Evolutionary conservation across 2,888 invertebrate genomes (phyloP).

Genomic region (Sphecodes monilicornis): DNA sequence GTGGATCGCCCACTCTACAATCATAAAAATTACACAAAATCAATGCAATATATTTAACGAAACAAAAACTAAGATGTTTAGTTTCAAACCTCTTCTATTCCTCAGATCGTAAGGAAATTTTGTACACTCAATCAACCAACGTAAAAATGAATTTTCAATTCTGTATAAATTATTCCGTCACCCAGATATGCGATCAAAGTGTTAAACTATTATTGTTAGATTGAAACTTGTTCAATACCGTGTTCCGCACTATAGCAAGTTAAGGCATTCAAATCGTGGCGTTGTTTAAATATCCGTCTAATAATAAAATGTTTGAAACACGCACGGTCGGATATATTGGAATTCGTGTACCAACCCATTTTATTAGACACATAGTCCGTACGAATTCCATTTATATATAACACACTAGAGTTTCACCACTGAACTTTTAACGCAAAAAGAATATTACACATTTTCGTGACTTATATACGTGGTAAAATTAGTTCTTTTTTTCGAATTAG

Average conservation of each 20-base stretch:
- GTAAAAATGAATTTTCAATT: too few species aligned
- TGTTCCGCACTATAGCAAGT: neutral
- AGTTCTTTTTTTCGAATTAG: neutral
- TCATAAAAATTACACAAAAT: too few species aligned
- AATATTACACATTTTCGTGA: neutral
- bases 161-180: too few species aligned
- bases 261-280: neutral
- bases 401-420: neutral
- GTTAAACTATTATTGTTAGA: neutral
- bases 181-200: too few species aligned
- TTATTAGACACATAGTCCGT: neutral
- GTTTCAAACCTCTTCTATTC: too few species aligned
- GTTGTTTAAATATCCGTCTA: neutral
- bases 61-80: too few species aligned
- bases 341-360: conserved; percentile 1
- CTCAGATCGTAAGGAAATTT: too few species aligned
- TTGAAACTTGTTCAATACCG: neutral
- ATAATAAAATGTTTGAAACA: neutral
- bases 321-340: neutral
- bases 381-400: neutral
- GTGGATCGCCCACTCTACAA: too few species aligned
- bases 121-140: too few species aligned
- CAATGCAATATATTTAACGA: too few species aligned
- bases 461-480: neutral
- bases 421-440: neutral